Evolutionary conservation across 2,113 vertebrate genomes (phyloP), one percentile per base, ranked within the genome.

Genomic region (Numida meleagris): DNA sequence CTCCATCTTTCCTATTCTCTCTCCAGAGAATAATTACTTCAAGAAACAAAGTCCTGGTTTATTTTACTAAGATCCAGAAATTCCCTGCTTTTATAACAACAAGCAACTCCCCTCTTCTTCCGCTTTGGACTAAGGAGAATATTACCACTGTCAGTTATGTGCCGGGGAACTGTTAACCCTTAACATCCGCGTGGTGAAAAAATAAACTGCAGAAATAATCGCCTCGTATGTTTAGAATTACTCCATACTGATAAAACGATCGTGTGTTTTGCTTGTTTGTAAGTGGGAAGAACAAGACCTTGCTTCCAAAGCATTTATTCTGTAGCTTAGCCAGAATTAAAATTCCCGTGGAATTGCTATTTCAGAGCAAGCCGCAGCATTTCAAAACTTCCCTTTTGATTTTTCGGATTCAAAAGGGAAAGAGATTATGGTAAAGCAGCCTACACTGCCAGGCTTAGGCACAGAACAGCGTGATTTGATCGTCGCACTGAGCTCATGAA

Each of bases 1-100:
- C 97, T 98, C 97, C 97, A 97, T 97, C 97, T 96, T 98, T 97
- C 97, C 95, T 97, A 94, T 97, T 95, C 94, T 93, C 95, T 96
- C 97, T 97, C 97, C 89, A 97, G 97, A 97, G 97, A 96, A 96
- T 97, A 98, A 98, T 98, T 98, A 98, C 93, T 96, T 97, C 97
- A 97, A 97, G 97, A 97, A 98, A 98, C 94, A 97, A 97, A 97
- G 97, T 96, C 94, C 96, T 97, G 96, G 97, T 98, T 98, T 98
- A 97, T 98, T 98, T 98, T 97, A 98, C 97, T 96, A 95, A 97
- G 96, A 97, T 98, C 91, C 96, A 98, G 95, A 98, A 97, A 96
- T 97, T 98, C 92, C 78, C 95, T 40, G 81, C 96, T 97, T 97
- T 94, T 82, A 94, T 61, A 97, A 96, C 93, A 97, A 97, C 87